A percentile compares a stretch with the other conserved stretches of the same genome.
Evolutionary conservation across 2,113 vertebrate species (phyloP).

Genomic region (Capricornis sumatraensis): DNA sequence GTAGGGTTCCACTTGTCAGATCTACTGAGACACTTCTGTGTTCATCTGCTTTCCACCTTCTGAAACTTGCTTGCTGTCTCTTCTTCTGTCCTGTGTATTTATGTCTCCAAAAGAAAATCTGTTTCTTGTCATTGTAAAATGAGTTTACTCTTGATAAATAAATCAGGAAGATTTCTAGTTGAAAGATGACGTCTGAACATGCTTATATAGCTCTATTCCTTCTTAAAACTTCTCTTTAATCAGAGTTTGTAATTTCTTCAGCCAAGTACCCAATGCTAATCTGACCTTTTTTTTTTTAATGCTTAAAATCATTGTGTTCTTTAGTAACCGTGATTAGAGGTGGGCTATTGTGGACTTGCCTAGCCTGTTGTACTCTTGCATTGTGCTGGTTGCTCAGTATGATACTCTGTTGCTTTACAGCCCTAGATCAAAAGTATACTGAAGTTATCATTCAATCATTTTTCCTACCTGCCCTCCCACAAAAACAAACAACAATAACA

Average conservation of each 20-base stretch:
- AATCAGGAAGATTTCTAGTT: background rate
- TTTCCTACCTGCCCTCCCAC: background rate
- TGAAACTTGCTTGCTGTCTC: background rate
- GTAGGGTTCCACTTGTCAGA: background rate
- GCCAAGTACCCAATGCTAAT: background rate
- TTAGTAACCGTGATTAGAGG: background rate
- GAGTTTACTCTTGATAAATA: background rate
- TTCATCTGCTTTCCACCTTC: background rate
- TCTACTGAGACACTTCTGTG: background rate
- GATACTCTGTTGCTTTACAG: background rate
- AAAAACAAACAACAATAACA: background rate
- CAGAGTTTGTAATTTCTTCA: background rate
- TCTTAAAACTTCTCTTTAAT: background rate
- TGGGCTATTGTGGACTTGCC: background rate
- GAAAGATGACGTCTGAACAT: background rate
- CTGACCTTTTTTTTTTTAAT: background rate
- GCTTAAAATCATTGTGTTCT: background rate
- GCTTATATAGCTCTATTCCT: background rate
- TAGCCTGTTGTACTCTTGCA: background rate
- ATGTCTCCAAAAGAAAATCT: background rate
- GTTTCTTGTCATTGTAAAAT: background rate
- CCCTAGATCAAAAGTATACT: background rate
- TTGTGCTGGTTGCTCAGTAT: background rate
- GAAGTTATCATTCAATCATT: background rate
- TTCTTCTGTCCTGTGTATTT: background rate